Base-by-base conservation (phyloP, 2,113 vertebrate species). In the Corvus hawaiiensis region DNA sequence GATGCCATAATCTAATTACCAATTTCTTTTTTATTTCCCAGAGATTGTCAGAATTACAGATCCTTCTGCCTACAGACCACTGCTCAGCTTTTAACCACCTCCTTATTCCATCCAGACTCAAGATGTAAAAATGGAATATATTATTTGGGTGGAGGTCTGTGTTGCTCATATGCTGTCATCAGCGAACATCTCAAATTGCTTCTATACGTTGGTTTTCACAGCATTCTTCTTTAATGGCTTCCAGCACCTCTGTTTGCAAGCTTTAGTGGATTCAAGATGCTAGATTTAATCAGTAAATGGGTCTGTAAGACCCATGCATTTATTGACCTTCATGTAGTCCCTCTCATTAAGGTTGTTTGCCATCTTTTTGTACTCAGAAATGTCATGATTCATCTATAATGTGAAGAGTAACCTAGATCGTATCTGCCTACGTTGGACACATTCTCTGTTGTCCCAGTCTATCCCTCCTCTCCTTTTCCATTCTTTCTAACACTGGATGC, bases 221-320 rank as follows among this genome's bases (percentile, higher is more conserved):
- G n/a, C 41, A 84, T 84, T 92, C 62, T 87, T 93, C 52, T 89
- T 83, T 92, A 93, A 95, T 71, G 76, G 61, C 69, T 95, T 90
- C 78, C 86, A 93, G 86, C 35, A 68, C 48, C 76, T 84, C 81
- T 37, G 17, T 81, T 91, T 78, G 75, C 62, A 84, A 84, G 54
- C 5, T 82, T 73, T 49, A 89, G 54, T 21, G 26, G 61, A 75
- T 84, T 61, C 86, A 87, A 84, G 91, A 89, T 82, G 48, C 54
- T 89, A 54, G 56, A 79, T 89, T 76, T 41, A 79, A 76, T 93
- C 23, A 72, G 23, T 43, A 84, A 89, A 71, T 13, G 10, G 26
- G 32, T 82, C 24, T 89, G 26, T 41, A 67, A 79, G 24, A 76
- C 27, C 4, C 30, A 33, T 48, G 37, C 78, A n/a, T 2, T 49